These are phyloP conservation scores for Psophia crepitans DNA, from an alignment of 2,113 vertebrate species.

Conservation along the genomic window DNA sequence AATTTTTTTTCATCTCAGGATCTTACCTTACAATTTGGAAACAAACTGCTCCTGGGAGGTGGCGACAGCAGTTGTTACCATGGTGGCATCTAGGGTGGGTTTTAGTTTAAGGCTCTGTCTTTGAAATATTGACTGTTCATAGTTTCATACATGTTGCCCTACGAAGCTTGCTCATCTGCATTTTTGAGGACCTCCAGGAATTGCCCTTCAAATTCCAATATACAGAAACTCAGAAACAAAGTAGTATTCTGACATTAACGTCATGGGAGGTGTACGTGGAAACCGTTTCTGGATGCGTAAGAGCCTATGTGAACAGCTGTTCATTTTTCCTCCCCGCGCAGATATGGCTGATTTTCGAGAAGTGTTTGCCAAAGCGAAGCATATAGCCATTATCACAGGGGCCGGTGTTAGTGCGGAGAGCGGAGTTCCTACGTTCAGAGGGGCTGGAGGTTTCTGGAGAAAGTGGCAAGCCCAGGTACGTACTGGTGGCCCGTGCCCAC, in stretches of 20 bases:
- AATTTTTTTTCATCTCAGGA: neutral
- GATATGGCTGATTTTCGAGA: constrained; percentile 89
- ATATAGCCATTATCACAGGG: constrained; percentile 90
- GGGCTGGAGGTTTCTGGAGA: constrained; percentile 89
- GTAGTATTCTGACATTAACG: neutral
- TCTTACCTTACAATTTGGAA: neutral
- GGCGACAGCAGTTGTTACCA: accelerated
- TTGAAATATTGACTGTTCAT: neutral
- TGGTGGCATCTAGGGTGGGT: neutral
- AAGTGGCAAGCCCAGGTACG: constrained; percentile 92
- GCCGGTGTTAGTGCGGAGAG: constrained; percentile 93
- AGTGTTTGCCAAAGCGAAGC: constrained; percentile 87
- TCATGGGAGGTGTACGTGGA: accelerated
- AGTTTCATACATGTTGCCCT: neutral
- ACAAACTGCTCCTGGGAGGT: neutral
- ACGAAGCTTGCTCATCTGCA: neutral
- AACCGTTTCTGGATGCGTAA: accelerated
- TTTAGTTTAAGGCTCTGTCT: neutral
- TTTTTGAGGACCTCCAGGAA: neutral
- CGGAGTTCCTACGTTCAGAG: constrained; percentile 90
- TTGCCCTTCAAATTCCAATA: neutral
- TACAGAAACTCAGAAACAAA: neutral
- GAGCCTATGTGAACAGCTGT: neutral
- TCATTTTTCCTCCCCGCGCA: constrained; percentile 12
- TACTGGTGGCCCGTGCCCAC: accelerated